phyloP scores from a whole-genome alignment of 1,140 invertebrate species.

The Drosophila cardini region DNA sequence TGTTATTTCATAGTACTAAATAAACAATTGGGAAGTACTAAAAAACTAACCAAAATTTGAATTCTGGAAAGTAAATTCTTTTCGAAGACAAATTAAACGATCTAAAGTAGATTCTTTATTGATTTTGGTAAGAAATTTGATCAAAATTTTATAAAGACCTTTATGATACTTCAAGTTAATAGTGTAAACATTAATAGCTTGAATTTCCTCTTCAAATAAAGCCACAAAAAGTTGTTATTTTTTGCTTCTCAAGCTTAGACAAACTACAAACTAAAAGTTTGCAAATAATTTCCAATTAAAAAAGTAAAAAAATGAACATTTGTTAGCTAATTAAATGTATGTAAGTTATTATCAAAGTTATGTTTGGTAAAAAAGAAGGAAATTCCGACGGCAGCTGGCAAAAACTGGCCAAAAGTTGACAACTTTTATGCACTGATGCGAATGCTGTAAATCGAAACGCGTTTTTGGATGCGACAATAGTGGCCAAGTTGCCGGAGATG shows the following conservation, averaged over 20 bases:
- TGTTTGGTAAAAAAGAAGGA: constrained; percentile 16
- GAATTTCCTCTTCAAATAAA: too few species aligned
- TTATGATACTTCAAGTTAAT: too few species aligned
- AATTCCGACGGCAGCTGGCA: constrained; percentile 36
- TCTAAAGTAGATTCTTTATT: too few species aligned
- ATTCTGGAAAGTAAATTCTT: too few species aligned
- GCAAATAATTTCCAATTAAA: neutral
- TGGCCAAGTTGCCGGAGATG: too few species aligned
- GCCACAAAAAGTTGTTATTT: too few species aligned
- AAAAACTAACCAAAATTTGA: too few species aligned
- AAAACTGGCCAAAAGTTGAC: constrained; percentile 35
- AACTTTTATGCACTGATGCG: constrained; percentile 24
- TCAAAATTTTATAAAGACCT: too few species aligned
- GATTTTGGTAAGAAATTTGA: too few species aligned
- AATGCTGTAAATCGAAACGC: constrained; percentile 50
- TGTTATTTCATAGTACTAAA: neutral
- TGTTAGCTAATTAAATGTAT: constrained; percentile 5
- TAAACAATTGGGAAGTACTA: neutral
- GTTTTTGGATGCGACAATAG: constrained; percentile 27
- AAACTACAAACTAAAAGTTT: constrained; percentile 7
- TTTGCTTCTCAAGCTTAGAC: neutral
- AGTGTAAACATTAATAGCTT: too few species aligned
- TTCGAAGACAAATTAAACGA: too few species aligned
- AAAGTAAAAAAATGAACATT: neutral
- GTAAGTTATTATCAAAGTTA: constrained; percentile 17